Evolutionary conservation across 1,140 invertebrate species (phyloP).

Genomic region (Drosophila persimilis): DNA sequence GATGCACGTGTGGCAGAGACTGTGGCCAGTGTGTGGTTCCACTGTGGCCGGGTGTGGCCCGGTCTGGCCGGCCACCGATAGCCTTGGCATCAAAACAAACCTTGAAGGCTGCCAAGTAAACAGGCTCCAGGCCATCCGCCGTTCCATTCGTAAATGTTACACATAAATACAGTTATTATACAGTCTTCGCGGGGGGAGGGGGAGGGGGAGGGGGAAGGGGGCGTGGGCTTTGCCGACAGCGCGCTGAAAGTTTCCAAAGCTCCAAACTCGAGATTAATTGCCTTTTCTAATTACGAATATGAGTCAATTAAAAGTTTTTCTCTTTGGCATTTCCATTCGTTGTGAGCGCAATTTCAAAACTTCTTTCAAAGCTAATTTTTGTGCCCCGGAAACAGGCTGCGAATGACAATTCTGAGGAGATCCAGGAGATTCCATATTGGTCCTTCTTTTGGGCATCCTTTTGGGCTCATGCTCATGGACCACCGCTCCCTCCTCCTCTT

Average conservation of each 20-base stretch:
- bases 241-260: constrained; percentile 28
- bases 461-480: no score
- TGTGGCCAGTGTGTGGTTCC: constrained; percentile 4
- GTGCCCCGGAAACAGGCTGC: background rate
- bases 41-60: constrained; percentile 55
- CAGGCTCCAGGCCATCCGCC: no score
- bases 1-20: constrained; percentile 31
- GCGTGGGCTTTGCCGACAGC: no score
- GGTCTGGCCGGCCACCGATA: constrained; percentile 62
- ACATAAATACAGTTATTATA: no score
- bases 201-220: no score
- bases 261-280: constrained; percentile 58
- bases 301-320: constrained; percentile 66
- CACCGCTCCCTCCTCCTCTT: no score
- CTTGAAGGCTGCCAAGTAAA: background rate
- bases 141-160: no score
- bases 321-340: constrained; percentile 34
- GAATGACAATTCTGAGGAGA: background rate
- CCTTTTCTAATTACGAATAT: constrained; percentile 63
- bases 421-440: background rate
- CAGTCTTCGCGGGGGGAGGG: no score
- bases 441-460: no score
- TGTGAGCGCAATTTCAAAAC: constrained; percentile 21
- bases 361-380: constrained; percentile 6
- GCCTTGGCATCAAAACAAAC: constrained; percentile 63